Conservation (phyloP, 2,888 invertebrate species). For the Prosopocoilus inquinatus region DNA sequence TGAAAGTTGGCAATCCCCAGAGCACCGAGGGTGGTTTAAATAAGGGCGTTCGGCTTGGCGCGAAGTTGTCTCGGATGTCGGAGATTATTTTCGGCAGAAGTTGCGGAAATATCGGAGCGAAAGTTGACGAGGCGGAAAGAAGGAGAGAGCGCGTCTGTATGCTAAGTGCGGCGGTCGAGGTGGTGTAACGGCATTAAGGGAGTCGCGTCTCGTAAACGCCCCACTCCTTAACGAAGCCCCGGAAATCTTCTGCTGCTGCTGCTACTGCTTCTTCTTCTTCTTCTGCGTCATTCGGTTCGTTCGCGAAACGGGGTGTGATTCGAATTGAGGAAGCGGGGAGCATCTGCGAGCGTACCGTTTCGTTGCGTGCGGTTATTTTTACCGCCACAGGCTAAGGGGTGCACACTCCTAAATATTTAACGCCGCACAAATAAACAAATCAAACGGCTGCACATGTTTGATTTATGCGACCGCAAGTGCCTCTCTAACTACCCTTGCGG, state of each 20-base stretch:
- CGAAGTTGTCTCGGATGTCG: slow-evolving; percentile 28
- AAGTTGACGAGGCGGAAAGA: slow-evolving; percentile 51
- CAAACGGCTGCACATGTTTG: slow-evolving; percentile 41
- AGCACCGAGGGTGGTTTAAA: slow-evolving; percentile 9
- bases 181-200: slow-evolving; percentile 24
- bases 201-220: slow-evolving; percentile 12
- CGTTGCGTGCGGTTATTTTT: slow-evolving; percentile 28
- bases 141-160: slow-evolving; percentile 36
- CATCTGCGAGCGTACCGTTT: slow-evolving; percentile 16
- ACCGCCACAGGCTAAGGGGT: slow-evolving; percentile 22
- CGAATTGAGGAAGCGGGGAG: slow-evolving; percentile 17
- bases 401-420: slow-evolving; percentile 38
- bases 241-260: slow-evolving; percentile 13
- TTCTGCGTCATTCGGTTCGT: slow-evolving; percentile 30
- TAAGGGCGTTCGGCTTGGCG: slow-evolving; percentile 21
- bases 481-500: slow-evolving; percentile 44
- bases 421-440: slow-evolving; percentile 44
- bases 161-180: slow-evolving; percentile 24
- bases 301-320: slow-evolving; percentile 34
- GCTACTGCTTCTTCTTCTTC: slow-evolving; percentile 20
- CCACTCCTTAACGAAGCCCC: slow-evolving; percentile 1
- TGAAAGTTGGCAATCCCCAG: slow-evolving; percentile 1
- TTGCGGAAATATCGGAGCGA: slow-evolving; percentile 48
- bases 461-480: slow-evolving; percentile 46
- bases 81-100: slow-evolving; percentile 47